These are phyloP conservation scores for Pseudomugil gertrudae DNA, from an alignment of 2,797 vertebrate genomes.

Conservation along the genomic window DNA sequence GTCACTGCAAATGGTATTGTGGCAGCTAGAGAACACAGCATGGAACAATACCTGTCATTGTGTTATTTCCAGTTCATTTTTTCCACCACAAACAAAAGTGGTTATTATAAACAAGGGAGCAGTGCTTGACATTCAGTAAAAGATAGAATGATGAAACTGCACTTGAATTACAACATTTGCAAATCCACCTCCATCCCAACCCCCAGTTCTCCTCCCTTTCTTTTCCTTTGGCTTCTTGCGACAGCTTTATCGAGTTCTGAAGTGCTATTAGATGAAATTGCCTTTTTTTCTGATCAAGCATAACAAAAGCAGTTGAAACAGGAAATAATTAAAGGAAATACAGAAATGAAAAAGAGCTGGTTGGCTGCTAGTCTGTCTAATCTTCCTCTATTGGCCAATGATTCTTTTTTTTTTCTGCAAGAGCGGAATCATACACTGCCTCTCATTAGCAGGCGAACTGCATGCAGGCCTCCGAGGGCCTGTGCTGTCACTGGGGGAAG, in stretches of 20 bases:
- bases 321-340: conserved; percentile 49
- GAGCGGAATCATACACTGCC: conserved; percentile 40
- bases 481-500: conserved; percentile 68
- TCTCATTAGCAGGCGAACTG: conserved; percentile 78
- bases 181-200: conserved; percentile 1
- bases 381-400: conserved; percentile 56
- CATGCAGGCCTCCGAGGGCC: conserved; percentile 60
- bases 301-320: conserved; percentile 45
- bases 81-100: conserved; percentile 50
- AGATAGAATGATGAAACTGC: conserved; percentile 60
- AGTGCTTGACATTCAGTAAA: conserved; percentile 53
- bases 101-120: conserved; percentile 71
- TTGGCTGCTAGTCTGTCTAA: conserved; percentile 67
- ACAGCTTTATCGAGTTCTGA: conserved; percentile 51
- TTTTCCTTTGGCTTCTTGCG: conserved; percentile 4
- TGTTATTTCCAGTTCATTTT: conserved; percentile 61
- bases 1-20: conserved; percentile 49
- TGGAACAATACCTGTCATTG: conserved; percentile 61
- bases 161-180: conserved; percentile 66
- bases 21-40: conserved; percentile 32
- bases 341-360: conserved; percentile 33
- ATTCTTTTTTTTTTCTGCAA: conserved; percentile 49
- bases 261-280: conserved; percentile 60
- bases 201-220: conserved; percentile 4
- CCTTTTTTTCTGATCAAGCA: conserved; percentile 47